Percentiles rank a stretch among this genome's conserved stretches.
These are phyloP conservation scores for Aphrocallistes beatrix DNA, from an alignment of 37 sponge, comb jelly and placozoan species.

Conservation along the genomic window DNA sequence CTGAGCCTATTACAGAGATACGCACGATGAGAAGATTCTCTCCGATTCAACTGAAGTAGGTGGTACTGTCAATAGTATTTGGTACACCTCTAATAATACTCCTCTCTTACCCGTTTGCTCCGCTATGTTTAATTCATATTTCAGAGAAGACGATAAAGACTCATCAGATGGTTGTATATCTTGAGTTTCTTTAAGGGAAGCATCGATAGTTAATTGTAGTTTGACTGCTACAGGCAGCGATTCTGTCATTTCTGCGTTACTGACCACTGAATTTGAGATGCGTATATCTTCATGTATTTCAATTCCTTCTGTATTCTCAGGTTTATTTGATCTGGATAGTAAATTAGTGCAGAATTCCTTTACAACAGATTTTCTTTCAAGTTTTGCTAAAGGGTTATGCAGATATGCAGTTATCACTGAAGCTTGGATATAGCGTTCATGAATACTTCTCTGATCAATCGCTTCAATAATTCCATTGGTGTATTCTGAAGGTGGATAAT, in stretches of 20 bases:
- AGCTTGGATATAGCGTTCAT: background rate
- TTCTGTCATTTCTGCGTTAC: background rate
- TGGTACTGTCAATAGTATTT: background rate
- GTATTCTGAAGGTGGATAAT: background rate
- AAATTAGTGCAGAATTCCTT: background rate
- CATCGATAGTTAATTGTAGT: background rate
- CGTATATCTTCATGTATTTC: background rate
- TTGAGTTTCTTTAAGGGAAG: background rate
- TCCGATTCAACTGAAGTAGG: background rate
- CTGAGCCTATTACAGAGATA: background rate
- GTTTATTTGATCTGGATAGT: background rate
- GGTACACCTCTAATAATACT: background rate
- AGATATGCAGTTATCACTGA: background rate
- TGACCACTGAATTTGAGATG: background rate
- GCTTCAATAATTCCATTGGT: background rate
- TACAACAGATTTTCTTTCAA: background rate
- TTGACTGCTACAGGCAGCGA: background rate
- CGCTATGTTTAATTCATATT: background rate
- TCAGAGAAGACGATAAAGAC: background rate
- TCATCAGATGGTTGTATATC: background rate
- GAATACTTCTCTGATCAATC: background rate
- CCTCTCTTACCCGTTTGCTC: slow-evolving; percentile 11
- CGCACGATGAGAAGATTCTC: background rate
- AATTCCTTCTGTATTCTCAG: background rate
- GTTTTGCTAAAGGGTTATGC: background rate